Evolutionary conservation across 2,888 invertebrate genomes (phyloP).

Genomic region (Drosophila neonasuta): DNA sequence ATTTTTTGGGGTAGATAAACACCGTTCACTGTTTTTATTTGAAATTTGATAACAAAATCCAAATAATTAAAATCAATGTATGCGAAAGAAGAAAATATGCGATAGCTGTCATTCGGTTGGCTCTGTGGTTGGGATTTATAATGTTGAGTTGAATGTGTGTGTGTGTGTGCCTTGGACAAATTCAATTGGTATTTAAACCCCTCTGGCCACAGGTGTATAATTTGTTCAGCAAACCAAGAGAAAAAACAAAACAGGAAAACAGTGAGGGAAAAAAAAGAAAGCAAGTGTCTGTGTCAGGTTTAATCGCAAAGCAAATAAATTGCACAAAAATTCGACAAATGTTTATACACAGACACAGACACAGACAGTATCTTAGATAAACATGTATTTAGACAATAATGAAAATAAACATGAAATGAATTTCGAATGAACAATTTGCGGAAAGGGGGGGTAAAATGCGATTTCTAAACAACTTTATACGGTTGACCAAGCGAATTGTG

Average conservation of each 20-base stretch:
- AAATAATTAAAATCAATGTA: too few relatives aligned
- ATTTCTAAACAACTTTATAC: constrained; percentile 20
- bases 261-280: background rate
- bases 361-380: background rate
- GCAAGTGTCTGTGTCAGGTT: constrained; percentile 15
- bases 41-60: too few relatives aligned
- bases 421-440: background rate
- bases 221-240: background rate
- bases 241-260: background rate
- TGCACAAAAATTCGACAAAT: constrained; percentile 21
- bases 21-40: too few relatives aligned
- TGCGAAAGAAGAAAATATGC: too few relatives aligned
- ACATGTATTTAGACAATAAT: background rate
- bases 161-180: too few relatives aligned
- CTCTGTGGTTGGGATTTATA: too few relatives aligned
- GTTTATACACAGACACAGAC: constrained; percentile 10
- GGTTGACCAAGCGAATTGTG: constrained; percentile 31
- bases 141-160: too few relatives aligned
- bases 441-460: background rate
- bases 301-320: constrained; percentile 43
- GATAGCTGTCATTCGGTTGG: too few relatives aligned
- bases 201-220: constrained; percentile 11
- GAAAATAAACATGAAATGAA: constrained; percentile 17
- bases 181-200: too few relatives aligned
- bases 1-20: too few relatives aligned